Base-by-base conservation (phyloP, 92 coral and sea anemone genomes). In the Actinostola sp. region DNA sequence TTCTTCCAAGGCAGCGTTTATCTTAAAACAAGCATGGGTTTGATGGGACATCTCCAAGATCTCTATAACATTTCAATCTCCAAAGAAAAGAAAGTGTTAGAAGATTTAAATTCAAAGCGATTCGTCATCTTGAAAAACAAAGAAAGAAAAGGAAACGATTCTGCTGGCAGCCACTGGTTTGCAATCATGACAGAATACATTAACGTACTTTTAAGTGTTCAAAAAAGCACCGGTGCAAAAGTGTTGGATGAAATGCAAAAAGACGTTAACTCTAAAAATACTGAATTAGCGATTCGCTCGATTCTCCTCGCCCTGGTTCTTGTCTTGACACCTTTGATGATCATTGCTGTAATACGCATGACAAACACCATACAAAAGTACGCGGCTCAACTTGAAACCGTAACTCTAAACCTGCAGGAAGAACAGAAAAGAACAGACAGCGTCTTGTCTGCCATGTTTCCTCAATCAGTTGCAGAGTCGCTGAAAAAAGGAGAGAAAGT, bases 371-470 rank as follows among this genome's bases (percentile, higher is more conserved):
- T 89, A 71, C 93, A 89, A 55, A 31, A 66, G 27, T 84, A 71
- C 73, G 90, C 86, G 15, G 61, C 54, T 68, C 64, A 70, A 34
- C 76, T 89, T 13, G 84, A 82, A 53, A 71, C 61, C 31, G 71
- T 61, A 8, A 84, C 93, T 0, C 39, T 56, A 52, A 63, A 79
- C 35, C 84, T 84, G 30, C 68, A 66, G 19, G 90, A 89, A 61
- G 90, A 89, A 70, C 87, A 89, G 57, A 46, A 84, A 56, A 66
- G 93, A 24, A 76, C 92, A 13, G 88, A 87, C 69, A 62, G 48
- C 10, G 66, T 87, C 31, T 57, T 87, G 39, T 87, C 85, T 24
- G 81, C 85, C 56, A 87, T 87, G 92, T 87, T 87, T n/a, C 92
- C 92, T 0, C 76, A 55, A 29, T 74, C 92, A 0, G 92, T 87